Evolutionary conservation across 2,113 vertebrate genomes (phyloP), one percentile per base, ranked within the genome.

Genomic region (Sceloporus tristichus): DNA sequence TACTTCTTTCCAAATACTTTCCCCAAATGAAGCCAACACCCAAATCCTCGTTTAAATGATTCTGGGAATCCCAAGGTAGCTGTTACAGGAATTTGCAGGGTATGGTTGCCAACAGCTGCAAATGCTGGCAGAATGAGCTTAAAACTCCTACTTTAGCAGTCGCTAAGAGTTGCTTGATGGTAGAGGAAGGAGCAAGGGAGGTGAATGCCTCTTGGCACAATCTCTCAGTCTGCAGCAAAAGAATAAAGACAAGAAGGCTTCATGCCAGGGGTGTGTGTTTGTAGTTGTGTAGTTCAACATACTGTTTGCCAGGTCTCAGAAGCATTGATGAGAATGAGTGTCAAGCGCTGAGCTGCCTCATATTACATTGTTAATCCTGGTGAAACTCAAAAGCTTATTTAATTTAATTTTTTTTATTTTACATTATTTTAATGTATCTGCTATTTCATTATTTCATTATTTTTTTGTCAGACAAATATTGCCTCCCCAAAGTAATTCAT

Each of bases 1-100:
- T 48, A 48, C 48, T 48, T 62, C 18, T 78, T 53, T 68, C 73
- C 27, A n/a, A 78, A 59, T 16, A 29, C 40, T 86, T 79, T 78
- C 29, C 85, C 40, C 48, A 78, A 78, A 53, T 66, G 25, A 29
- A 77, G 74, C 74, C 74, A 48, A 29, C 0, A 21, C 19, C 2
- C 42, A 48, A 59, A 18, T 78, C 70, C 83, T 84, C 62, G 66
- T 68, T 66, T 13, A 86, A 68, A n/a, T 19, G 27, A 78, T 86
- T 79, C 75, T 86, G 85, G 84, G 75, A 86, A 86, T 40, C 75
- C 59, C 6, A 4, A 68, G 34, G 75, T 78, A 19, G 76, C 75
- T 79, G 59, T 68, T 86, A 68, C 40, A 79, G 74, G 85, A 86
- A 78, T 86, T 21, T 53, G 59, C 27, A 23, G 38, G 38, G 25